These are phyloP conservation scores for Kryphioiulus occultus DNA, from an alignment of 2,888 invertebrate genomes.

Conservation along the genomic window DNA sequence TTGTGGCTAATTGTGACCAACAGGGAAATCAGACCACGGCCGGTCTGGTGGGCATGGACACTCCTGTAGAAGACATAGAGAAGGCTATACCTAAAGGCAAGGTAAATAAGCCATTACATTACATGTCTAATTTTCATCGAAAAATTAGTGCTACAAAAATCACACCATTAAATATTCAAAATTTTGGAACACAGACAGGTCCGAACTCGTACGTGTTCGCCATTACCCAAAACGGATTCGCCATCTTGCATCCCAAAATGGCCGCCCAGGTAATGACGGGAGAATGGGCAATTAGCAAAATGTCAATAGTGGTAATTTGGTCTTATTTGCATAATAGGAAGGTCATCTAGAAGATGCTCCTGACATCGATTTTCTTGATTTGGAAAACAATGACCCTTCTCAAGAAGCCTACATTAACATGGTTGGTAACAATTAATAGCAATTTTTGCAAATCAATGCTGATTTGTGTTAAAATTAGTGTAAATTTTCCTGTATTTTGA, in stretches of 20 bases:
- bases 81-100: slow-evolving; percentile 58
- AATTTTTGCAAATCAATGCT: too few species aligned
- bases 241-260: slow-evolving; percentile 64
- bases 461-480: too few species aligned
- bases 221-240: slow-evolving; percentile 65
- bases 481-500: too few species aligned
- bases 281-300: too few species aligned
- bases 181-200: slow-evolving; percentile 61
- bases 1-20: neutral
- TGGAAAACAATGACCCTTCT: slow-evolving; percentile 60
- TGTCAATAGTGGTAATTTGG: too few species aligned
- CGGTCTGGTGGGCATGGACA: slow-evolving; percentile 65
- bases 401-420: slow-evolving; percentile 55
- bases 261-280: slow-evolving; percentile 58
- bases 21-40: slow-evolving; percentile 63
- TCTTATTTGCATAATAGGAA: too few species aligned
- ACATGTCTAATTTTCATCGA: too few species aligned
- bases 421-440: neutral
- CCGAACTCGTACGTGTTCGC: slow-evolving; percentile 65
- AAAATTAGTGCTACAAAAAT: too few species aligned
- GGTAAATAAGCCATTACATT: too few species aligned
- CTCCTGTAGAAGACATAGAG: slow-evolving; percentile 62
- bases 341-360: slow-evolving; percentile 62
- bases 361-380: slow-evolving; percentile 64
- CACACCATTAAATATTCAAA: too few species aligned